These are phyloP conservation scores for Drosophila silvestris DNA, from an alignment of 2,888 invertebrate genomes.

Conservation along the genomic window DNA sequence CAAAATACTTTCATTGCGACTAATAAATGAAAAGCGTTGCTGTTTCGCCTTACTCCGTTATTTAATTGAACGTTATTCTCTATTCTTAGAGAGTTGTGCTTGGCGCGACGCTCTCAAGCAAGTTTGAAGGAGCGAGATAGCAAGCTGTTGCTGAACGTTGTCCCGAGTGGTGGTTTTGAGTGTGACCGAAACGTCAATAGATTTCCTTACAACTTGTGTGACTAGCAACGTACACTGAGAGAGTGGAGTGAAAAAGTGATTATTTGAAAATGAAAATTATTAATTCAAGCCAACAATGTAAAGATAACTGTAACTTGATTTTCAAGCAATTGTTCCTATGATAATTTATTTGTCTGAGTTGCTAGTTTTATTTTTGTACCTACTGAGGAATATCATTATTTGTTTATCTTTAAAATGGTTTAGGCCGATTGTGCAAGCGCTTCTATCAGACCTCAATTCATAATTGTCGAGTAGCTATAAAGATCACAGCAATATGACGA, in stretches of 20 bases:
- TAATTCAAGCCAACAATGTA: not conserved
- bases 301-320: not conserved
- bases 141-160: not conserved
- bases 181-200: not conserved
- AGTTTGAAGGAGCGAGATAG: not conserved
- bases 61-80: not conserved
- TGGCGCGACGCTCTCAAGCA: not conserved
- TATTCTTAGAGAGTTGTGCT: not conserved
- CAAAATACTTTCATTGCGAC: not conserved
- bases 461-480: not conserved
- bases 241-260: not conserved
- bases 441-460: not conserved
- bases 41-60: not conserved
- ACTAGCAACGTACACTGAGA: not conserved
- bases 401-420: not conserved
- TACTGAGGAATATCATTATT: not conserved
- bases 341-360: not conserved
- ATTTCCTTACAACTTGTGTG: not conserved
- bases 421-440: not conserved
- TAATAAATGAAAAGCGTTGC: not conserved
- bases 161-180: not conserved
- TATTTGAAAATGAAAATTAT: not conserved
- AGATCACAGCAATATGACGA: slow-evolving; percentile 1
- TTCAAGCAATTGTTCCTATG: not conserved
- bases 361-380: not conserved